Base-by-base conservation (phyloP, 2,888 invertebrate species). In the Frankliniella fusca region DNA sequence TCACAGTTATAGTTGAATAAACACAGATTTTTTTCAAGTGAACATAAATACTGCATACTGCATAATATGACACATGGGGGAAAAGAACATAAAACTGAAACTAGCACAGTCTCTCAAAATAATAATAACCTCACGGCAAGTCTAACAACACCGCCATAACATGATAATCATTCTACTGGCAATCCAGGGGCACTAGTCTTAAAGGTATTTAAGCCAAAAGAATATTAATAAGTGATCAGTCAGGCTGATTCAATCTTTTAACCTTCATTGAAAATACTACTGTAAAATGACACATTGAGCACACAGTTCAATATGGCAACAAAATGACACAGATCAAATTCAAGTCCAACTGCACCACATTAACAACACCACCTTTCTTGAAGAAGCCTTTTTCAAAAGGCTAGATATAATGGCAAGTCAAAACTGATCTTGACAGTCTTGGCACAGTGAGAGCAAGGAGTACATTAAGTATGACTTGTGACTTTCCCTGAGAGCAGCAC, bases 401-500 rank as follows among this genome's bases (percentile, higher is more conserved):
- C 27, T 27, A 27, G 12, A n/a, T 27, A 23, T 38, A 38, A 38
- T 76, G 70, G 27, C 70, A 76, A 76, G 70, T 76, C 27, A 76
- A 76, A 61, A 61, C 11, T 23, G 27, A 27, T 27, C 27, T 76
- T 27, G 23, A 27, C 70, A 23, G 70, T 76, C 61, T 61, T 61
- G 38, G 38, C 38, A 38, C 38, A 38, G 38, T 38, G 38, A 61
- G 61, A 15, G 61, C 61, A 38, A 38, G 38, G 38, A 15, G 61
- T 27, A 23, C 12, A 76, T 76, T 12, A 76, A 76, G 12, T 76
- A 76, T 76, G 70, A 76, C 70, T 76, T 76, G 70, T 27, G 70
- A 27, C 70, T 76, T 27, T 76, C 70, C 70, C 70, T 76, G 70
- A 76, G 70, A 76, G 70, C 70, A 27, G 27, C 70, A 12, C 70